Percentiles rank a stretch among this genome's conserved stretches.
phyloP scores from a whole-genome alignment of 2,888 invertebrate species.

The Pterostichus madidus region DNA sequence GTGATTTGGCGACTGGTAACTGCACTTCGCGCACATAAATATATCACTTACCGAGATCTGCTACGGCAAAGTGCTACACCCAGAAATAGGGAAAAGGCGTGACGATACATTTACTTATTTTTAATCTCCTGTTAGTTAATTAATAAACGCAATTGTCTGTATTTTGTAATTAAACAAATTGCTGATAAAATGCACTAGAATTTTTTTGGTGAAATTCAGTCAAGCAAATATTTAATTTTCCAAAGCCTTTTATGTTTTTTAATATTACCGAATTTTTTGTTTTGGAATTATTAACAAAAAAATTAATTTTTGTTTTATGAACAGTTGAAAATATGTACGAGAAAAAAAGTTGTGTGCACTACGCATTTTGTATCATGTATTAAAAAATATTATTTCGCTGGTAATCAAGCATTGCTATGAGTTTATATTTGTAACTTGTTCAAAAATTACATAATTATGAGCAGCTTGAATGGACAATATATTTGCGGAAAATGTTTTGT shows the following conservation, averaged over 20 bases:
- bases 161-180: too few species aligned
- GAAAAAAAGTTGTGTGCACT: conserved; percentile 33
- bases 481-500: conserved; percentile 17
- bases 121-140: too few species aligned
- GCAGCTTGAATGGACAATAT: conserved; percentile 24
- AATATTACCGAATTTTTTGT: conserved; percentile 6
- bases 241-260: not conserved
- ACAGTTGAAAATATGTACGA: conserved; percentile 14
- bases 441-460: conserved; percentile 44
- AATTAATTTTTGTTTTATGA: conserved; percentile 29
- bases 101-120: too few species aligned
- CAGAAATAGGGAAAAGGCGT: too few species aligned
- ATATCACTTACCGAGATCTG: too few species aligned
- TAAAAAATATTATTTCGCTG: conserved; percentile 32
- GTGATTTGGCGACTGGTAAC: too few species aligned
- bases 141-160: too few species aligned
- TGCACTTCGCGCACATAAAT: too few species aligned
- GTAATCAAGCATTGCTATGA: conserved; percentile 32
- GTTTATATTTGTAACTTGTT: conserved; percentile 43
- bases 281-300: conserved; percentile 25
- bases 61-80: too few species aligned
- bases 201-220: too few species aligned
- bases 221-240: conserved; percentile 23
- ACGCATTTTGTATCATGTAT: conserved; percentile 21
- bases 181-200: too few species aligned